Percentiles rank a stretch among this genome's conserved stretches.
Conservation (phyloP, 2,888 invertebrate species). For the Parasteatoda lunata region DNA sequence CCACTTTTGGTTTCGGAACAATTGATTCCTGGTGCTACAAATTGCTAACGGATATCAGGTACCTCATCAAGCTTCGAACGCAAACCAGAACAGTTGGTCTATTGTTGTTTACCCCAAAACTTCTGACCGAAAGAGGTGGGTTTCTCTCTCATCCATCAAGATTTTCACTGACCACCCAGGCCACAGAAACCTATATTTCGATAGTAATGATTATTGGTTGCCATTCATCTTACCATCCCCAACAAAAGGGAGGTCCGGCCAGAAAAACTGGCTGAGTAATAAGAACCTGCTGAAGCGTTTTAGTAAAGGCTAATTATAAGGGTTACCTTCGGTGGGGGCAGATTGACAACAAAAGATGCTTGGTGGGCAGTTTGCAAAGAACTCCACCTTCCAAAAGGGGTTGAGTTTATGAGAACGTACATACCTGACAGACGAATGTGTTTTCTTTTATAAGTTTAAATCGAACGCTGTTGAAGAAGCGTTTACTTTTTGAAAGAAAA, state of each 20-base stretch:
- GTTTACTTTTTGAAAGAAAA: no score
- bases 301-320: background rate
- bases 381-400: slow-evolving; percentile 3
- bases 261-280: background rate
- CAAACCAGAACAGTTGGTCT: slow-evolving; percentile 5
- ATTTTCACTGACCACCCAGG: slow-evolving; percentile 18
- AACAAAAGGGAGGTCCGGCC: background rate
- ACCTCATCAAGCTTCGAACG: no score
- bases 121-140: background rate
- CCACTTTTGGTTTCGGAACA: no score
- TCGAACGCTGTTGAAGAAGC: no score
- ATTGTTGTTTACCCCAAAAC: slow-evolving; percentile 18
- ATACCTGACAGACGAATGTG: background rate
- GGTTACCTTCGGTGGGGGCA: background rate
- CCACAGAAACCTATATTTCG: slow-evolving; percentile 28
- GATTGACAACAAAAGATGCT: background rate
- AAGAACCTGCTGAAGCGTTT: background rate
- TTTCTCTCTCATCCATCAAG: slow-evolving; percentile 9
- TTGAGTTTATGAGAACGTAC: background rate
- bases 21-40: no score
- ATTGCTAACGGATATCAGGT: no score
- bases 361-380: background rate
- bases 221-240: slow-evolving; percentile 28
- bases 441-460: no score
- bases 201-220: slow-evolving; percentile 46